Base-by-base conservation (phyloP, 2,113 vertebrate genomes). In the Phainopepla nitens region DNA sequence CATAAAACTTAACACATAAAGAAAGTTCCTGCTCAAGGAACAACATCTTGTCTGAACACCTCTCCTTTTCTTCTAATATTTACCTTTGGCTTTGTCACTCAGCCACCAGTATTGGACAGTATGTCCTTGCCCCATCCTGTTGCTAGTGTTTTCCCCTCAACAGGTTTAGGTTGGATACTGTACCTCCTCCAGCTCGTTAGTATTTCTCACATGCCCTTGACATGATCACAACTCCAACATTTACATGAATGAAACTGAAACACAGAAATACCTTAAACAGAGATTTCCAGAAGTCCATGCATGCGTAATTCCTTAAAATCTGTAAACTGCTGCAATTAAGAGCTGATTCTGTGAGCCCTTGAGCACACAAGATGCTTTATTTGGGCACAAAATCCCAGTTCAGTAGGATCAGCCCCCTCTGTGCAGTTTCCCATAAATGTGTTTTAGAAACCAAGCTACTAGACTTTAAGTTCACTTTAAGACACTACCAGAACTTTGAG, bases 131-230 rank as follows among this genome's bases (percentile, higher is more conserved):
- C 21, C 20, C 36, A 77, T 15, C 10, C 21, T 62, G 20, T 4
- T 57, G 66, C 17, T 49, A 42, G 10, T 7, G 22, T 27, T 33
- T 50, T 33, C 9, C 28, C 24, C 7, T 2, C 1, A 56, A 7
- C 3, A 21, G 15, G 7, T 33, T 36, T 39, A 60, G 28, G 19
- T 20, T 68, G 72, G 15, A 24, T 64, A 54, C 54, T 2, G 1
- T 5, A 58, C 47, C 53, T 79, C 39, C 29, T 66, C 69, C 35
- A 78, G 7, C 25, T 58, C 2, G 1, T 39, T 12, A 49, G 14
- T 0, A 2, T 35, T 87, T 72, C 36, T 88, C 47, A 60, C 10
- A 7, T 0, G 0, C 6, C 85, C 41, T 60, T 41, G 49, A 75
- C 4, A 0, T 0, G 2, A 75, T 41, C 56, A 39, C 10, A 25